phyloP scores from a whole-genome alignment of 2,888 invertebrate genomes.

The Nephrocerus scutellatus region DNA sequence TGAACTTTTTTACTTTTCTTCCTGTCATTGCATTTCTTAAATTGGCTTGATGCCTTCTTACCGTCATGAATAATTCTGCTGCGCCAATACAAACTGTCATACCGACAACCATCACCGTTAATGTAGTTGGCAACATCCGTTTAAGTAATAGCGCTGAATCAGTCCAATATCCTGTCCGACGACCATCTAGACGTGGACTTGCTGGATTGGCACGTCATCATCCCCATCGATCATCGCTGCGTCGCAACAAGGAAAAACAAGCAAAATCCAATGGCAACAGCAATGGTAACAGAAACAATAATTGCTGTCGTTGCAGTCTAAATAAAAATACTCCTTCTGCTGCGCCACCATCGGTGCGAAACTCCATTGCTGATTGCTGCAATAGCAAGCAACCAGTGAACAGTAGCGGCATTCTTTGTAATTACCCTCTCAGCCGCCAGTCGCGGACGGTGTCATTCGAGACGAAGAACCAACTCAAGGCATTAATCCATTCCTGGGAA shows the following conservation, averaged over 20 bases:
- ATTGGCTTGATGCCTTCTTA: too few species aligned
- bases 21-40: too few species aligned
- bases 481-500: conserved; percentile 12
- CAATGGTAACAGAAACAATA: conserved; percentile 26
- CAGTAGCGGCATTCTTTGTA: conserved; percentile 6
- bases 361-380: conserved; percentile 38
- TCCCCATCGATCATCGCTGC: conserved; percentile 51
- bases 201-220: conserved; percentile 48
- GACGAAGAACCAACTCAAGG: conserved; percentile 19
- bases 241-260: conserved; percentile 55
- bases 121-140: conserved; percentile 53
- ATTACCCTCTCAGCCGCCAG: too few species aligned
- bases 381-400: conserved; percentile 1
- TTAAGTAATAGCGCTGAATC: conserved; percentile 59
- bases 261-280: conserved; percentile 33
- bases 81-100: not conserved
- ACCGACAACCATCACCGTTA: not conserved
- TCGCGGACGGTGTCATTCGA: conserved; percentile 23
- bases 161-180: conserved; percentile 54
- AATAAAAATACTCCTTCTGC: conserved; percentile 1
- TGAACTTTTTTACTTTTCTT: too few species aligned
- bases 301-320: conserved; percentile 20
- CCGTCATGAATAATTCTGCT: too few species aligned
- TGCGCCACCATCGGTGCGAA: conserved; percentile 33
- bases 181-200: conserved; percentile 53